Conservation (phyloP, 2,888 invertebrate species). For the Eucriotettix oculatus region DNA sequence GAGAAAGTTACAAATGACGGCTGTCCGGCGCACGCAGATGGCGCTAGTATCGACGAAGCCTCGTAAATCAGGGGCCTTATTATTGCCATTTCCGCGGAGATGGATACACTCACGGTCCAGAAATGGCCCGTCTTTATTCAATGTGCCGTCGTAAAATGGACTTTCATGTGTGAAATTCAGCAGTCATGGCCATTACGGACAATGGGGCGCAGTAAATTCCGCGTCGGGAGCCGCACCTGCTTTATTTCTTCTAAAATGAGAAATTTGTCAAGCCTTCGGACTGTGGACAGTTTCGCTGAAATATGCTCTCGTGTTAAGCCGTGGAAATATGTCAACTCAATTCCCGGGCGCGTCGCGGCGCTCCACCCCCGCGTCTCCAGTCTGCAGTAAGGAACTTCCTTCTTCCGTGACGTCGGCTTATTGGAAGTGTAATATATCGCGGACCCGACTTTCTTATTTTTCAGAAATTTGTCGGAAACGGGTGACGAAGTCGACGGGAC, state of each 20-base stretch:
- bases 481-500: no score
- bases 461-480: no score
- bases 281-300: slow-evolving; percentile 12
- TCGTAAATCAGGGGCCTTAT: slow-evolving; percentile 20
- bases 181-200: slow-evolving; percentile 20
- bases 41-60: slow-evolving; percentile 14
- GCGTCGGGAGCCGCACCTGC: slow-evolving; percentile 9
- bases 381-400: not conserved
- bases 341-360: not conserved
- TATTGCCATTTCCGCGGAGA: slow-evolving; percentile 20
- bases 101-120: slow-evolving; percentile 18
- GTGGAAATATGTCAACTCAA: slow-evolving; percentile 11
- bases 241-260: slow-evolving; percentile 15
- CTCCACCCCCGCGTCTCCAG: not conserved
- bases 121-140: slow-evolving; percentile 19
- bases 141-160: slow-evolving; percentile 20
- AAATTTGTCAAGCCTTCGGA: slow-evolving; percentile 14
- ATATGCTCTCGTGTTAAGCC: slow-evolving; percentile 12
- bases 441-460: no score
- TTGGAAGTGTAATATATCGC: slow-evolving; percentile 3
- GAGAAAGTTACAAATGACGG: slow-evolving; percentile 16
- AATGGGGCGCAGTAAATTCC: slow-evolving; percentile 19
- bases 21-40: slow-evolving; percentile 14
- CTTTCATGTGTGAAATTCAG: slow-evolving; percentile 20
- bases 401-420: slow-evolving; percentile 7